phyloP scores from a whole-genome alignment of 2,113 vertebrate species.

The Eclectus roratus region DNA sequence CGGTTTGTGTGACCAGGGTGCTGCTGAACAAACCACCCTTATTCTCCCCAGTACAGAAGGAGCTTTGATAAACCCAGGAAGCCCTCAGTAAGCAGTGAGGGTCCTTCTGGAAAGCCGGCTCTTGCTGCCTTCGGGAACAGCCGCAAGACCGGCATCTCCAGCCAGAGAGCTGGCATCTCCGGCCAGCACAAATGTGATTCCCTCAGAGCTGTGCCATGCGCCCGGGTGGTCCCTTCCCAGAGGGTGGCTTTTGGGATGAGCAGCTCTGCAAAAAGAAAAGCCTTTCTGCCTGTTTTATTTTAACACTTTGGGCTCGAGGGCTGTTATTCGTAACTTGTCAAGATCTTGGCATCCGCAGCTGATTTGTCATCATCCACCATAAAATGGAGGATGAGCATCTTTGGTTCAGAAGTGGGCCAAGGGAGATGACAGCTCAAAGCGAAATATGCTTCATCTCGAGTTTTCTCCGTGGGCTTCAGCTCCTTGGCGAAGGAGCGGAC shows the following conservation, averaged over 20 bases:
- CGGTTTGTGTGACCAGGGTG: not conserved
- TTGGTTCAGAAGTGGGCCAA: constrained; percentile 48
- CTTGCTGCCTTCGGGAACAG: not conserved
- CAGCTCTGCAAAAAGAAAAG: not conserved
- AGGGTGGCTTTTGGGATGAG: not conserved
- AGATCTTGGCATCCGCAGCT: constrained; percentile 42
- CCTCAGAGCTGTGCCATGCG: accelerated
- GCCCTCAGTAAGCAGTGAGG: not conserved
- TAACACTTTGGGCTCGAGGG: constrained; percentile 45
- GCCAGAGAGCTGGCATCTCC: not conserved
- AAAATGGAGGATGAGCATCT: constrained; percentile 60
- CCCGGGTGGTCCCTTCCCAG: not conserved
- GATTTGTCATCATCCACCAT: constrained; percentile 51
- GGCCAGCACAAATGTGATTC: not conserved
- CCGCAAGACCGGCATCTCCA: not conserved
- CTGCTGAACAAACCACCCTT: constrained; percentile 6
- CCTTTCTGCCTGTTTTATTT: not conserved
- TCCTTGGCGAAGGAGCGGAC: not conserved
- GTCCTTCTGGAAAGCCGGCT: not conserved
- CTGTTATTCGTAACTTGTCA: constrained; percentile 49
- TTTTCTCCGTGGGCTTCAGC: not conserved
- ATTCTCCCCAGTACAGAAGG: not conserved
- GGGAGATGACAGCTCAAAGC: constrained; percentile 25
- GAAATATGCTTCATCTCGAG: constrained; percentile 10
- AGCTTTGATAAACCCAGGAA: constrained; percentile 32